These are phyloP conservation scores for Petaurus breviceps DNA, from an alignment of 2,113 vertebrate genomes.

Conservation along the genomic window DNA sequence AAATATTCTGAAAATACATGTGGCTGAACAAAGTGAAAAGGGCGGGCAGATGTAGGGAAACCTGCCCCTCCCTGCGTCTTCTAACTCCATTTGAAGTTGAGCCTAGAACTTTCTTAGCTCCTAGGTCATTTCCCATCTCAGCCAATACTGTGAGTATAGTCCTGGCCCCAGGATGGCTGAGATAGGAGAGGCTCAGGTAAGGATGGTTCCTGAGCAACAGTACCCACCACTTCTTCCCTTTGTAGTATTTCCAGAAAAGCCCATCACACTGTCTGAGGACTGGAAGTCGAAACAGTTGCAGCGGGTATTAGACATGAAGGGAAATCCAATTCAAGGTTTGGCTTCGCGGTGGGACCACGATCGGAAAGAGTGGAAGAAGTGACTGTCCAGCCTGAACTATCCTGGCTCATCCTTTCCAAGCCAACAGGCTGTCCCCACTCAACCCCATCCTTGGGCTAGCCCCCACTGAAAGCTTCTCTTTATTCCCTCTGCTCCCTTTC, in stretches of 20 bases:
- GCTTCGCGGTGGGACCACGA: slow-evolving; percentile 90
- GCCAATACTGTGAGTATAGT: neutral
- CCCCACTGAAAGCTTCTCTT: neutral
- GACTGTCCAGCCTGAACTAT: accelerated
- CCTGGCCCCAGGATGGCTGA: neutral
- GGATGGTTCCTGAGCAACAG: neutral
- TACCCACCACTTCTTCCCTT: accelerated
- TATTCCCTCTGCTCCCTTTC: neutral
- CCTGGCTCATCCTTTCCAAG: neutral
- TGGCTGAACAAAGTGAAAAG: neutral
- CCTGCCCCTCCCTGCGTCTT: neutral
- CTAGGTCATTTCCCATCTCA: neutral
- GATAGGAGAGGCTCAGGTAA: accelerated
- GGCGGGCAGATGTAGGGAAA: neutral
- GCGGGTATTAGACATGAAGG: slow-evolving; percentile 89
- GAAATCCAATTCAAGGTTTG: slow-evolving; percentile 87
- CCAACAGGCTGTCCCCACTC: neutral
- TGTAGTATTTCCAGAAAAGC: slow-evolving; percentile 86
- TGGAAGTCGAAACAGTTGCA: slow-evolving; percentile 87
- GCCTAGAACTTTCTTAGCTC: neutral
- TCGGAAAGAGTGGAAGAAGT: slow-evolving; percentile 90
- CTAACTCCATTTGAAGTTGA: neutral
- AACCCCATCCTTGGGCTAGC: neutral
- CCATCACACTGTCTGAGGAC: slow-evolving; percentile 84
- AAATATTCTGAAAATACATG: neutral